These are phyloP conservation scores for Cacatua alba DNA, from an alignment of 2,113 vertebrate genomes.

Conservation along the genomic window DNA sequence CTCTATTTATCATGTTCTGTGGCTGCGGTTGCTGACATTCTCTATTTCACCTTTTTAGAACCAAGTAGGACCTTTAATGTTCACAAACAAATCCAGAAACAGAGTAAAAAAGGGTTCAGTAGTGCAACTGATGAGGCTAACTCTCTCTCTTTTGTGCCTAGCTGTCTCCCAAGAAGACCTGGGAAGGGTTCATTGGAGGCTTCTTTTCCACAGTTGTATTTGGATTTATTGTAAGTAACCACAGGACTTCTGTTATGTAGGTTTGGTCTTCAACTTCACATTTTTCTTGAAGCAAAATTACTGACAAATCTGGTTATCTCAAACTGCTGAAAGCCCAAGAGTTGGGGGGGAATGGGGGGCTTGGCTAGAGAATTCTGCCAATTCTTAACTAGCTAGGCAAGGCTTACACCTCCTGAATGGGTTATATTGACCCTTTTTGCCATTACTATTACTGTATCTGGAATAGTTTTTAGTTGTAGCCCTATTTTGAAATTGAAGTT, in stretches of 20 bases:
- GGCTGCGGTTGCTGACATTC: background rate
- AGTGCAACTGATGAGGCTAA: background rate
- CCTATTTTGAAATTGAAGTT: background rate
- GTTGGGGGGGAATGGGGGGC: background rate
- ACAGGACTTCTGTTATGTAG: background rate
- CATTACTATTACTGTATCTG: background rate
- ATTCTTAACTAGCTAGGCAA: background rate
- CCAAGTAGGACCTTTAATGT: background rate
- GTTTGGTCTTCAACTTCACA: background rate
- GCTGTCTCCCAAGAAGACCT: constrained; percentile 98
- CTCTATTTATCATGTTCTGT: background rate
- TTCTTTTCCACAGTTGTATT: constrained; percentile 95
- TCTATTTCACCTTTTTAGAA: background rate
- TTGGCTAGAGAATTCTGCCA: background rate
- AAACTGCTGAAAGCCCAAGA: background rate
- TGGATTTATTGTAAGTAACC: constrained; percentile 91
- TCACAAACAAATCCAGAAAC: background rate
- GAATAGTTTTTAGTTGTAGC: background rate
- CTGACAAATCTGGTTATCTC: background rate
- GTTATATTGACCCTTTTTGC: background rate
- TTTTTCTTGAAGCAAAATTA: background rate
- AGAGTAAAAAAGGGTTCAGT: background rate
- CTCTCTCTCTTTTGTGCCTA: constrained; percentile 51
- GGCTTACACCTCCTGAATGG: background rate
- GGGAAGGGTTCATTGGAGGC: constrained; percentile 98